phyloP scores from a whole-genome alignment of 2,888 invertebrate genomes.

The Apamea epomidion region DNA sequence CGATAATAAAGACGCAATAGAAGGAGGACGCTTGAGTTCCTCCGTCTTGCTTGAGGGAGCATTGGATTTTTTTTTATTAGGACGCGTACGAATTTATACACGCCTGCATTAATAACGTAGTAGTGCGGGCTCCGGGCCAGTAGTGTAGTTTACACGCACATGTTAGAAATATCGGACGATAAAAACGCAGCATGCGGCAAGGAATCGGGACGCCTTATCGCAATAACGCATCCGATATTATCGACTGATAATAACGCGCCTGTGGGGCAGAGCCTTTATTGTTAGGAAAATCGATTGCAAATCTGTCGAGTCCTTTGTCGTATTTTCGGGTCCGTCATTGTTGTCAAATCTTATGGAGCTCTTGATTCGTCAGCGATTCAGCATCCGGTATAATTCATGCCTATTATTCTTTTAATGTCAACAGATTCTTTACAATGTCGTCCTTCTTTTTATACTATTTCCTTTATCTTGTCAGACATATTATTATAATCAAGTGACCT shows the following conservation, averaged over 20 bases:
- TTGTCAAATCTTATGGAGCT: conserved; percentile 41
- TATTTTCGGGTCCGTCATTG: conserved; percentile 48
- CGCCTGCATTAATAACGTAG: background rate
- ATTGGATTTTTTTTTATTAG: too few relatives aligned
- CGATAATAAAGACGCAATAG: background rate
- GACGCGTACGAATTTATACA: too few relatives aligned
- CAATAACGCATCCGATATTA: background rate
- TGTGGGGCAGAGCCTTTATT: conserved; percentile 24
- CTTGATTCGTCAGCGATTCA: conserved; percentile 37
- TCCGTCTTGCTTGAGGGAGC: background rate
- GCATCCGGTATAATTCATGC: conserved; percentile 30
- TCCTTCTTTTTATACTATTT: background rate
- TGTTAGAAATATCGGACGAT: background rate
- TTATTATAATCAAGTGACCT: conserved; percentile 7
- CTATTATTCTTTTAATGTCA: conserved; percentile 31
- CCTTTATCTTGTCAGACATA: background rate
- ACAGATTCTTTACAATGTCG: conserved; percentile 16
- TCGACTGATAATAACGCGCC: background rate
- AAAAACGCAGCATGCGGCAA: background rate
- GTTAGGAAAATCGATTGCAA: conserved; percentile 55
- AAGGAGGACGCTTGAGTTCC: background rate
- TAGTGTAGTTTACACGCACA: background rate
- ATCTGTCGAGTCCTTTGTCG: conserved; percentile 58
- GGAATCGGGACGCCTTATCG: background rate
- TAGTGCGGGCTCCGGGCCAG: background rate